A percentile compares a stretch with the other conserved stretches of the same genome.
These are phyloP conservation scores for Madoqua kirkii DNA, from an alignment of 2,113 vertebrate genomes.

Conservation along the genomic window DNA sequence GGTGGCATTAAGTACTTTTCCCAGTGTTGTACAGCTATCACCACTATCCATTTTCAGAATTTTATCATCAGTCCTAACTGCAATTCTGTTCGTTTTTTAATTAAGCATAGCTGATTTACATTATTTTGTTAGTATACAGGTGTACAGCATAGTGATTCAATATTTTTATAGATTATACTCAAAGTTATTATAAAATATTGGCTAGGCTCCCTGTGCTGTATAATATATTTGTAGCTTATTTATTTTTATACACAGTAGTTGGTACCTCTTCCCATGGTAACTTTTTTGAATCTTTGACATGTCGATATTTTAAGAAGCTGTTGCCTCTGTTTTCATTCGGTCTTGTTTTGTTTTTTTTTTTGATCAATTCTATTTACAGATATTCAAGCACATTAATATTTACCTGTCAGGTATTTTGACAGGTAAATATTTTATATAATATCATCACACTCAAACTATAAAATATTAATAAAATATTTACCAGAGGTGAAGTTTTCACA, in stretches of 20 bases:
- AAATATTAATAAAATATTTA: slow-evolving; percentile 56
- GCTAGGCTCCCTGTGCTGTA: background rate
- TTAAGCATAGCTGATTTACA: background rate
- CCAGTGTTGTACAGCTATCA: background rate
- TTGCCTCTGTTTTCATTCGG: background rate
- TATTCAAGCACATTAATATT: slow-evolving; percentile 41
- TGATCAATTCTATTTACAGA: background rate
- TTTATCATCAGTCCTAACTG: background rate
- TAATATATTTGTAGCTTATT: background rate
- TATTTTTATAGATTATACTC: background rate
- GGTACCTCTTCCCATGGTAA: background rate
- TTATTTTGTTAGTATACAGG: background rate
- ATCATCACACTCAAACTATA: slow-evolving; percentile 35
- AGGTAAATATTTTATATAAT: slow-evolving; percentile 53
- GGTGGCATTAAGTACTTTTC: background rate
- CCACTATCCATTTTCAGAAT: background rate
- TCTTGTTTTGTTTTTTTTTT: background rate
- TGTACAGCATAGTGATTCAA: background rate
- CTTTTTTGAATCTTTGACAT: slow-evolving; percentile 6
- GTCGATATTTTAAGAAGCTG: background rate
- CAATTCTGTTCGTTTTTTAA: background rate
- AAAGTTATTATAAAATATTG: background rate
- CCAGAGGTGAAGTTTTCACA: slow-evolving; percentile 28
- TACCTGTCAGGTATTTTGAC: slow-evolving; percentile 31
- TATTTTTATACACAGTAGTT: background rate